Evolutionary conservation across 2,797 vertebrate genomes (phyloP).

Genomic region (Decapterus maruadsi): DNA sequence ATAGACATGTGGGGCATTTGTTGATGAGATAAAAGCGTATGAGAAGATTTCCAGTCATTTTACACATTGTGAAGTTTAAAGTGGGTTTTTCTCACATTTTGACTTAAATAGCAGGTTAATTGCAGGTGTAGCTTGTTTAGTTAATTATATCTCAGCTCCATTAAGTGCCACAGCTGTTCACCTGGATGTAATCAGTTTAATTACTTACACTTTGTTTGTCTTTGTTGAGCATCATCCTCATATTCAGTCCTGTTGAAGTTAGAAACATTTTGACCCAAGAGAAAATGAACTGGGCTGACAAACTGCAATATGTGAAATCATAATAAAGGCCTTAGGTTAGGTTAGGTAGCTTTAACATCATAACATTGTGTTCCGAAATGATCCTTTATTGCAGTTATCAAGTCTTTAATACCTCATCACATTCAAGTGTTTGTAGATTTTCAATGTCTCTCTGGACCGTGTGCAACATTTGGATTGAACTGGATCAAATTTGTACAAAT

Average conservation of each 20-base stretch:
- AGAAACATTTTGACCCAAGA: too few species aligned
- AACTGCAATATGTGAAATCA: neutral
- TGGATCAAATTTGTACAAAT: too few species aligned
- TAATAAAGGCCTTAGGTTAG: neutral
- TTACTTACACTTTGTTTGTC: neutral
- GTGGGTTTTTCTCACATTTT: neutral
- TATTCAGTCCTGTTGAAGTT: neutral
- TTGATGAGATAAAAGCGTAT: neutral
- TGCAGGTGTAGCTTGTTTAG: neutral
- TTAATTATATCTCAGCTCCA: neutral
- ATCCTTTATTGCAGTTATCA: too few species aligned
- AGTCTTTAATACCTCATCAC: too few species aligned
- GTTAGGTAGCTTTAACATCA: neutral
- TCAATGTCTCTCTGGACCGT: too few species aligned
- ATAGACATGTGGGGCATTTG: neutral
- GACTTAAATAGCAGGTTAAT: neutral
- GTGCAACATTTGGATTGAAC: too few species aligned
- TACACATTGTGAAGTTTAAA: too few species aligned
- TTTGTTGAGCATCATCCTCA: neutral
- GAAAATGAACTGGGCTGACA: too few species aligned
- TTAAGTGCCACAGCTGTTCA: too few species aligned
- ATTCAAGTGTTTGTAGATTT: neutral
- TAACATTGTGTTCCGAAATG: too few species aligned
- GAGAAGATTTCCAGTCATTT: neutral
- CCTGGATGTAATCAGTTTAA: neutral